phyloP scores from a whole-genome alignment of 1,140 invertebrate species.

The Chironomus striatipennis region DNA sequence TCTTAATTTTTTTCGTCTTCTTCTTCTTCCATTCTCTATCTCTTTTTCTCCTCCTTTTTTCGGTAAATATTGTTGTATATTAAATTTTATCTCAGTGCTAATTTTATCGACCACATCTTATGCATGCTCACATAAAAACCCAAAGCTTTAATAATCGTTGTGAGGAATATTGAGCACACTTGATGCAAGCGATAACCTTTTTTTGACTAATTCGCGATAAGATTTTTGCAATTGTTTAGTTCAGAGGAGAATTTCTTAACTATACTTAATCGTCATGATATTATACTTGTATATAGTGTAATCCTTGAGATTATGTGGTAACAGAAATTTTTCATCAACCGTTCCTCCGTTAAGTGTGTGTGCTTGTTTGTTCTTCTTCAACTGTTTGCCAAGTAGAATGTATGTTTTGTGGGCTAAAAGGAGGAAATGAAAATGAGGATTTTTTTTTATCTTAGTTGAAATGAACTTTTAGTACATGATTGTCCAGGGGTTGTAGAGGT shows the following conservation, averaged over 20 bases:
- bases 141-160: background rate
- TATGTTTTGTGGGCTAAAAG: too few relatives aligned
- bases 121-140: background rate
- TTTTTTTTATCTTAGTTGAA: too few relatives aligned
- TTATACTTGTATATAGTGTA: background rate
- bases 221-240: background rate
- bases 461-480: too few relatives aligned
- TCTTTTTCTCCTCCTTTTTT: background rate
- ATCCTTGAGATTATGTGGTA: too few relatives aligned
- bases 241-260: background rate
- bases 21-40: background rate
- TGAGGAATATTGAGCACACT: too few relatives aligned
- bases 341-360: too few relatives aligned
- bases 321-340: too few relatives aligned
- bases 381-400: too few relatives aligned
- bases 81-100: background rate
- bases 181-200: background rate
- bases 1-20: background rate
- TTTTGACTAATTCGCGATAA: background rate
- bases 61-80: background rate
- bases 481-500: too few relatives aligned
- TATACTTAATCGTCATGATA: background rate
- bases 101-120: background rate
- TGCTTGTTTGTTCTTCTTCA: too few relatives aligned
- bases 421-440: too few relatives aligned